phyloP scores from a whole-genome alignment of 2,888 invertebrate species.

The Dione juno region DNA sequence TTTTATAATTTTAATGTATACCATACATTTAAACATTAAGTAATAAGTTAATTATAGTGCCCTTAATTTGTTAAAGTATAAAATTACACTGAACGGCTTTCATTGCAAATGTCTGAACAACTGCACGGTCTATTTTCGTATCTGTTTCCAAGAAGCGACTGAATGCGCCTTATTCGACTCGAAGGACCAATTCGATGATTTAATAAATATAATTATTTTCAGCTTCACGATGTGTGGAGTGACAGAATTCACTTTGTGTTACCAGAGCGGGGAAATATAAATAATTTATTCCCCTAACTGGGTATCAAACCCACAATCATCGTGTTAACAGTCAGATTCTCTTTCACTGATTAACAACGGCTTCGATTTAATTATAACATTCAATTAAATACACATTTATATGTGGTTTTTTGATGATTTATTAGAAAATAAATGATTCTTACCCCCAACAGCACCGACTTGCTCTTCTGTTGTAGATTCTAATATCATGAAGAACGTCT shows the following conservation, averaged over 20 bases:
- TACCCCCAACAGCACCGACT: conserved; percentile 56
- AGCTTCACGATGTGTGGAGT: no score
- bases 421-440: conserved; percentile 41
- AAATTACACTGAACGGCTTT: conserved; percentile 28
- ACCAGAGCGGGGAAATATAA: no score
- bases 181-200: conserved; percentile 30
- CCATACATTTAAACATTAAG: conserved; percentile 15
- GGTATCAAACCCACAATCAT: no score
- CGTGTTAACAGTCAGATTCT: no score
- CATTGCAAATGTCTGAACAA: conserved; percentile 38
- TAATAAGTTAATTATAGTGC: conserved; percentile 25
- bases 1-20: neutral
- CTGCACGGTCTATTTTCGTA: conserved; percentile 38
- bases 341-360: no score
- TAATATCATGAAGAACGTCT: conserved; percentile 59
- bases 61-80: conserved; percentile 30
- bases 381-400: no score
- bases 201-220: neutral
- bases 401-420: no score
- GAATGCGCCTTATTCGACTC: conserved; percentile 34
- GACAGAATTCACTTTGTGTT: no score
- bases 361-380: no score
- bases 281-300: no score
- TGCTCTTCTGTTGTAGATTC: conserved; percentile 47
- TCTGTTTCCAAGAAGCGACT: conserved; percentile 41